Evolutionary conservation across 2,797 vertebrate genomes (phyloP), one percentile per base, ranked within the genome.

Genomic region (Enteromius treurensis): DNA sequence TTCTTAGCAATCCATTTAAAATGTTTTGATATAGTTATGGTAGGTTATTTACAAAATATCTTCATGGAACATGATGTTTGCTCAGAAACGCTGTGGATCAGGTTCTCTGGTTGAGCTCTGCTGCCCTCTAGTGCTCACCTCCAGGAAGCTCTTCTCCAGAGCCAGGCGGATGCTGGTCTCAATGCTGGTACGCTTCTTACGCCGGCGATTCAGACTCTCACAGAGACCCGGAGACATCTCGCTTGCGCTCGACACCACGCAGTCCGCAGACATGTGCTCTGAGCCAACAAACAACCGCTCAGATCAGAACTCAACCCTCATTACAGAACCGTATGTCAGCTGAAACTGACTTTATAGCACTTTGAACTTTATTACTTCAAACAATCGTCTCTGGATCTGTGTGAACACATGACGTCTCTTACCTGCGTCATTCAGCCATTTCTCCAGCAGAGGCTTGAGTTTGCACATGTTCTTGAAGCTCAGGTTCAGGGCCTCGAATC

Each of bases 381-480:
- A 40, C 40, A 40, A 37, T 37, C 37, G 37, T 37, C 45, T 15
- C 47, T 49, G 47, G 47, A 49, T 15, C 47, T 49, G 15, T 49
- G 3, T 49, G 47, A 17, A 5, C 14, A 15, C 47, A 47, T 4
- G 10, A 47, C 40, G 40, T 62, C 21, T 55, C 49, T 75, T 2
- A 96, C 96, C 96, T 92, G 96, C 95, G 90, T 97, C 96, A 88
- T 95, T 96, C 74, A 96, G 95, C 96, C 96, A 96, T 92, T 97
- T 97, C 93, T 97, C 96, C 91, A 97, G 90, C 91, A 97, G 94
- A 49, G 96, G 96, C 92, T 96, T 96, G 89, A 97, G 95, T 89
- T 97, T 97, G 95, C 96, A 97, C 96, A 97, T 97, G 93, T 96
- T 97, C 94, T 97, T 97, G 94, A 96, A 97, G 94, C 96, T 97